phyloP scores from a whole-genome alignment of 2,888 invertebrate species.

The Cecidostiba fungosa region DNA sequence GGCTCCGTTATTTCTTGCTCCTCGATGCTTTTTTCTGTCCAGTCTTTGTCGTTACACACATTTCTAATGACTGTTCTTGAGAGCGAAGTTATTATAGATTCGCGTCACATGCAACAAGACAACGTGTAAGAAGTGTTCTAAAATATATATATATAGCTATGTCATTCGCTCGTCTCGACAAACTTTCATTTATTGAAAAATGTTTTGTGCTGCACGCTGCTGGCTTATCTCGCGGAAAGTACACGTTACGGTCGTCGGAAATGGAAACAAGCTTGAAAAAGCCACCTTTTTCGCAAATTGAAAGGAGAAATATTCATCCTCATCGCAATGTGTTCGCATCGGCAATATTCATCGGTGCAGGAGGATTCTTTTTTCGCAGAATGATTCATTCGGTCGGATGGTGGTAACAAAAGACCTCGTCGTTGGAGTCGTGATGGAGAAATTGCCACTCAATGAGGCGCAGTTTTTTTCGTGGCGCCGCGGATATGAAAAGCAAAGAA shows the following conservation, averaged over 20 bases:
- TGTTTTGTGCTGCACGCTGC: no score
- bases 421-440: neutral
- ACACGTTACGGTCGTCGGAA: neutral
- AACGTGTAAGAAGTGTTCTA: neutral
- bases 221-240: neutral
- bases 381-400: neutral
- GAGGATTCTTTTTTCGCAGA: neutral
- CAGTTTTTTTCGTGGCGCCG: neutral
- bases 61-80: neutral
- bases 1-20: neutral
- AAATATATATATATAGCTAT: neutral
- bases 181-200: neutral
- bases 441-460: slow-evolving; percentile 17
- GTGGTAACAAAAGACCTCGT: neutral
- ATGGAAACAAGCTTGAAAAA: neutral
- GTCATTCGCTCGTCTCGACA: neutral
- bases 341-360: neutral
- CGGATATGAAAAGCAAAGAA: neutral
- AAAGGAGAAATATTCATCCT: neutral
- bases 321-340: neutral
- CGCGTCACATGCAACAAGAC: neutral
- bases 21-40: neutral
- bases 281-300: neutral
- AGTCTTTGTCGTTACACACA: neutral
- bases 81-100: neutral